Percentiles rank a stretch among this genome's conserved stretches.
These are phyloP conservation scores for Chrysogorgia sp. DNA, from an alignment of 92 coral and sea anemone species.

Conservation along the genomic window DNA sequence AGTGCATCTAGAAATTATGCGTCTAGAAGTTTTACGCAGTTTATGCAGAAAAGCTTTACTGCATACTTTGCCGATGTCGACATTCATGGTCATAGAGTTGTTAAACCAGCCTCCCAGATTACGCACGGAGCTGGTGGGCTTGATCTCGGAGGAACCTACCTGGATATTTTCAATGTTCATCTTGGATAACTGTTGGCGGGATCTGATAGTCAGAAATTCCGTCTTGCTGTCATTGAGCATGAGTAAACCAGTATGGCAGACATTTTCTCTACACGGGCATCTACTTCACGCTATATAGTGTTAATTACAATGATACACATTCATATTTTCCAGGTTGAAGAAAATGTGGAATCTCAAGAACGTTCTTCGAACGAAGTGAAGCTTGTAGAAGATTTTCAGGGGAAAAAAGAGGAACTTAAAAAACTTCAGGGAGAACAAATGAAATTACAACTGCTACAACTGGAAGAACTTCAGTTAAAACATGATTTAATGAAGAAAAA, in stretches of 20 bases:
- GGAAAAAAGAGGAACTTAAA: slow-evolving; percentile 70
- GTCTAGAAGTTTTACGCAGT: too few species aligned
- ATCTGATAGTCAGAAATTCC: neutral
- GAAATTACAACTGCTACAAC: slow-evolving; percentile 79
- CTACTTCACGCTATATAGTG: too few species aligned
- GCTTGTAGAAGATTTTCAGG: slow-evolving; percentile 70
- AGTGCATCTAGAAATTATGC: too few species aligned
- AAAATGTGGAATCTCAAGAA: slow-evolving; percentile 23
- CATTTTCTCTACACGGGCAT: too few species aligned
- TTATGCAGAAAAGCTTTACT: slow-evolving; percentile 67
- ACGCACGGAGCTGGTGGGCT: neutral
- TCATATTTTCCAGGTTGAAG: slow-evolving; percentile 40
- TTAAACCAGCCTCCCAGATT: slow-evolving; percentile 44
- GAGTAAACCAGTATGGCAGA: too few species aligned
- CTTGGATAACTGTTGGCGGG: neutral
- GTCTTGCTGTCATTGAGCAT: neutral
- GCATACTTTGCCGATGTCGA: slow-evolving; percentile 55
- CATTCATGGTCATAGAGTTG: slow-evolving; percentile 48
- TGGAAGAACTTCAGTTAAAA: slow-evolving; percentile 89
- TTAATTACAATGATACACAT: neutral
- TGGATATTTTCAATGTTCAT: neutral
- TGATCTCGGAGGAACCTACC: too few species aligned
- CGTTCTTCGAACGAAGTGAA: slow-evolving; percentile 54
- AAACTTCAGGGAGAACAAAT: slow-evolving; percentile 84
- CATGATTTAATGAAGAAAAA: slow-evolving; percentile 82